phyloP scores from a whole-genome alignment of 2,888 invertebrate genomes.

The Euplagia quadripunctaria region DNA sequence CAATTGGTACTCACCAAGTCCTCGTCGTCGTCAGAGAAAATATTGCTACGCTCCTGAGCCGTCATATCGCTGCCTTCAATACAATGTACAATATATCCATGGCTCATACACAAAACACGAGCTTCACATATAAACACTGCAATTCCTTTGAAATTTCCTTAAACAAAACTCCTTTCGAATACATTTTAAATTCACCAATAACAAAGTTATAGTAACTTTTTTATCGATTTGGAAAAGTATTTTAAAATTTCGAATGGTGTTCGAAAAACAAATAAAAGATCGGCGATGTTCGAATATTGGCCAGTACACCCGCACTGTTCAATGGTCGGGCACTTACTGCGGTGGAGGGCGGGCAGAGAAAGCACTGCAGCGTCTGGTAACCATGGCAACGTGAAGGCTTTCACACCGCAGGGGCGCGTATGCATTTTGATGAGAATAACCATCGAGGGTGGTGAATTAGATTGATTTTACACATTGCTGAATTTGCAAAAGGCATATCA shows the following conservation, averaged over 20 bases:
- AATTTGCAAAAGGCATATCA: constrained; percentile 3
- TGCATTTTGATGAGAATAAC: constrained; percentile 65
- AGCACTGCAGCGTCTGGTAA: constrained; percentile 83
- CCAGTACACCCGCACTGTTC: constrained; percentile 57
- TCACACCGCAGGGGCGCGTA: constrained; percentile 61
- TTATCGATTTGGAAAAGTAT: constrained; percentile 20
- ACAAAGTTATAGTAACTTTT: constrained; percentile 13
- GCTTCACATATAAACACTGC: constrained; percentile 70
- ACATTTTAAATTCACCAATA: constrained; percentile 34
- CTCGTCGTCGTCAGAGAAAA: constrained; percentile 82
- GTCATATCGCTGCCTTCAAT: constrained; percentile 75
- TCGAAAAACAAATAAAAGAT: constrained; percentile 48
- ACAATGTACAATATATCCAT: constrained; percentile 73
- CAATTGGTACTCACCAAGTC: constrained; percentile 74
- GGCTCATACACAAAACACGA: constrained; percentile 74
- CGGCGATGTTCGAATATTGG: constrained; percentile 34
- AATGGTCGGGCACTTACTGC: constrained; percentile 75
- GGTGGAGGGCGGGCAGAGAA: constrained; percentile 77
- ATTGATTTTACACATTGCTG: constrained; percentile 34
- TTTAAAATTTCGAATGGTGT: constrained; percentile 27
- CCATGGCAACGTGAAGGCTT: constrained; percentile 75
- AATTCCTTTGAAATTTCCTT: constrained; percentile 80
- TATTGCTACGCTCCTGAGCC: constrained; percentile 78
- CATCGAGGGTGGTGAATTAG: constrained; percentile 55
- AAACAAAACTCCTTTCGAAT: constrained; percentile 22